Base-by-base conservation (phyloP, 2,113 vertebrate species). In the Rattus norvegicus region DNA sequence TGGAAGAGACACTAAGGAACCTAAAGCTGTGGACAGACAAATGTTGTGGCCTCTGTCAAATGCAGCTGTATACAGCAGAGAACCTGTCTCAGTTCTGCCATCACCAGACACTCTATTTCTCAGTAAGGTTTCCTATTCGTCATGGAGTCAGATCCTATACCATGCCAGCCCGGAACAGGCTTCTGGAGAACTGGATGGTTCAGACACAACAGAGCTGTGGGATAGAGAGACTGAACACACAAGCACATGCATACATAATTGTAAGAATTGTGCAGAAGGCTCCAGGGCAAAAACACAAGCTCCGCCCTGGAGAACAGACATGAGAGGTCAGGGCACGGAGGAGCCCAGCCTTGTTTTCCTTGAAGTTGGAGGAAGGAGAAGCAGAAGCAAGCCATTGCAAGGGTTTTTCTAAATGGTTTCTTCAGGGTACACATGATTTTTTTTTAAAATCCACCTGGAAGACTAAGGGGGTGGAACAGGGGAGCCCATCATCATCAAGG, bases 241-340 rank as follows among this genome's bases (percentile, higher is more conserved):
- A 30, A 16, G 17, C n/a, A 2, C 2, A 0, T 0, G 0, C 17
- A 0, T 1, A 3, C 33, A 0, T 22, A 43, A 67, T 19, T 49
- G 26, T 56, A 79, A 0, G 0, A 0, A 26, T 39, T 4, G 7
- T 10, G 36, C 12, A 39, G 10, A 65, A 52, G 67, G 26, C 61
- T 43, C 56, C 26, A 26, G 56, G 30, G 65, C 61, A 33, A 16
- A 67, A 39, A 20, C 87, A 73, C 88, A 67, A 67, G 83, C 30
- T 36, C 47, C 36, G 39, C 0, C 36, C 7, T 30, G 56, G 24
- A 65, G 70, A 49, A 12, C 0, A 36, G n/a, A 0, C 22, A 72
- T 1, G 52, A 72, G 70, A 20, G 1, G n/a, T 14, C 17, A 16
- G 7, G 1, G 7, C 4, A 72, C 16, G 7, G 47, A 14, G 56